Evolutionary conservation across 2,113 vertebrate species (phyloP), one percentile per base, ranked within the genome.

Genomic region (Antennarius striatus): DNA sequence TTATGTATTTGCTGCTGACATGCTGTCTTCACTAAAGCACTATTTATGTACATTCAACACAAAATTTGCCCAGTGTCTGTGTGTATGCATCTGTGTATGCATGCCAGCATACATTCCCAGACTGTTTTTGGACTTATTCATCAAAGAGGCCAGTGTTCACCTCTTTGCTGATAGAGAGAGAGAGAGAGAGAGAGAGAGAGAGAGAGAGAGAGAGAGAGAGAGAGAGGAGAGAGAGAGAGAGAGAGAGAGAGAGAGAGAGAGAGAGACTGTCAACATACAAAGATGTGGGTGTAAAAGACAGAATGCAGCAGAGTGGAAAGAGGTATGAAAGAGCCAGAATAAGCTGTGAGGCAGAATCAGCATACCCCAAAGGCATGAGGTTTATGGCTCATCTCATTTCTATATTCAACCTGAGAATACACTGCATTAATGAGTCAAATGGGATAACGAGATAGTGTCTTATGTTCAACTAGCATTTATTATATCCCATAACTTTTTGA

Each of bases 81-180:
- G 57, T 60, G 28, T 67, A 62, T 72, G 49, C 55, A 29, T 60
- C 46, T 69, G 72, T 82, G 67, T 68, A 51, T 56, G 46, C 47
- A 49, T 63, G 73, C 72, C 82, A 76, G 56, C 17, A 63, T 78
- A 83, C 83, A 83, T 71, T 69, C 40, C 5, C 17, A 4, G 79
- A 63, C 65, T 89, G 79, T 87, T 89, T 87, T 78, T 61, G 75
- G 76, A 81, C 82, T 43, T 63, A 68, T 57, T 76, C 73, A 75
- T 92, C 89, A 91, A 91, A 92, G 90, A 85, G 59, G 22, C 69
- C 80, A 89, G 86, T 91, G 91, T 92, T 89, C 71, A 4, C 50
- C 43, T 74, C 46, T 48, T 10, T 60, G 70, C 83, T 63, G 75
- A 76, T 76, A 61, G 65, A 17, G 15, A 65, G 68, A 63, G 15